Percentiles rank a stretch among this genome's conserved stretches.
phyloP scores from a whole-genome alignment of 1,140 invertebrate species.

The Atta colombica region DNA sequence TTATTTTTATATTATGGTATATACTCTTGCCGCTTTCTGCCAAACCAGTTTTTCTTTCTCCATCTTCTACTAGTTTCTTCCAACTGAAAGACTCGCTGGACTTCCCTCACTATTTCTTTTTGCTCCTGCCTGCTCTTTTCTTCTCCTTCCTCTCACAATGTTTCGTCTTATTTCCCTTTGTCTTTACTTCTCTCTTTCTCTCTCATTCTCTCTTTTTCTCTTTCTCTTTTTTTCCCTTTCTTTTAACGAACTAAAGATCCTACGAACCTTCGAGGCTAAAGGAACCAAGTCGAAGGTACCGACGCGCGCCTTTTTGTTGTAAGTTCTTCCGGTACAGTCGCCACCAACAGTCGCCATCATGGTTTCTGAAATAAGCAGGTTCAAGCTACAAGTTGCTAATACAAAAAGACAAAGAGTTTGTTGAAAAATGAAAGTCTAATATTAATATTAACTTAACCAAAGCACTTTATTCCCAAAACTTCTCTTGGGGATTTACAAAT shows the following conservation, averaged over 20 bases:
- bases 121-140: conserved; percentile 50
- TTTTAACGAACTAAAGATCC: conserved; percentile 69
- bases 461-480: neutral
- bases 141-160: conserved; percentile 43
- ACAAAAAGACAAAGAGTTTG: neutral
- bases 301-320: conserved; percentile 69
- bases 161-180: conserved; percentile 77
- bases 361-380: neutral
- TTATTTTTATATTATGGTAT: conserved; percentile 37
- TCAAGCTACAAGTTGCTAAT: neutral
- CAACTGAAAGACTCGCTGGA: conserved; percentile 26
- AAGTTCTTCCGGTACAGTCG: conserved; percentile 76
- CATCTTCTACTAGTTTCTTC: conserved; percentile 39
- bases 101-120: conserved; percentile 50
- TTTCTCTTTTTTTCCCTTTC: neutral
- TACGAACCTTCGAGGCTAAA: conserved; percentile 60
- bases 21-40: conserved; percentile 39
- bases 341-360: conserved; percentile 34
- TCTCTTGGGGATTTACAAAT: neutral
- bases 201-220: no score
- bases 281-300: conserved; percentile 61
- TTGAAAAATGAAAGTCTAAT: neutral
- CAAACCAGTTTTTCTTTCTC: conserved; percentile 60
- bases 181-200: conserved; percentile 44
- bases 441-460: neutral